Evolutionary conservation across 2,797 vertebrate genomes (phyloP).

Genomic region (Clarias fuscus): DNA sequence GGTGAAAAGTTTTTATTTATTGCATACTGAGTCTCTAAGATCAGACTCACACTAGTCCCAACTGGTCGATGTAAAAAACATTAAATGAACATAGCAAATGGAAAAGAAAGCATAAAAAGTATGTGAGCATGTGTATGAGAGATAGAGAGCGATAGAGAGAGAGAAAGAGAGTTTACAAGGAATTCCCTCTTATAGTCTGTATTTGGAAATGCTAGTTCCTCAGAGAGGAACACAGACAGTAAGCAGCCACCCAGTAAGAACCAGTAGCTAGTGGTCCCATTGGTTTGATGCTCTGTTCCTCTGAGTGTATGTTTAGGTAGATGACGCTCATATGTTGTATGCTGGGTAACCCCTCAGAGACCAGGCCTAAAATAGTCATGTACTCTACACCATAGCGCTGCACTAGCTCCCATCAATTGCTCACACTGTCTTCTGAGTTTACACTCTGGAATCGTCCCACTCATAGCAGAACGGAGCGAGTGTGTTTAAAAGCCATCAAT

Average conservation of each 20-base stretch:
- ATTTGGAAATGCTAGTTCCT: slow-evolving; percentile 50
- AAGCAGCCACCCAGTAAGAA: slow-evolving; percentile 43
- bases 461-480: slow-evolving; percentile 52
- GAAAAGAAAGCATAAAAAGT: not conserved
- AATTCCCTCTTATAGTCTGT: slow-evolving; percentile 39
- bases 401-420: slow-evolving; percentile 60
- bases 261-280: slow-evolving; percentile 26
- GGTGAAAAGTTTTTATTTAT: not conserved
- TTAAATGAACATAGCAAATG: not conserved
- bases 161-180: not conserved
- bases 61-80: not conserved
- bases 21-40: not conserved
- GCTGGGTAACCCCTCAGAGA: slow-evolving; percentile 55
- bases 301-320: slow-evolving; percentile 44
- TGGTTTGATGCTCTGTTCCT: slow-evolving; percentile 50
- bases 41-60: not conserved
- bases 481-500: slow-evolving; percentile 44
- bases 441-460: slow-evolving; percentile 60
- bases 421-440: slow-evolving; percentile 68
- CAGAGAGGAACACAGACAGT: slow-evolving; percentile 39
- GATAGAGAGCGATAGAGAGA: not conserved
- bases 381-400: slow-evolving; percentile 49
- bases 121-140: not conserved
- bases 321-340: slow-evolving; percentile 45
- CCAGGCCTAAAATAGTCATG: slow-evolving; percentile 81